Conservation (phyloP, 2,113 vertebrate species). For the Egretta garzetta region DNA sequence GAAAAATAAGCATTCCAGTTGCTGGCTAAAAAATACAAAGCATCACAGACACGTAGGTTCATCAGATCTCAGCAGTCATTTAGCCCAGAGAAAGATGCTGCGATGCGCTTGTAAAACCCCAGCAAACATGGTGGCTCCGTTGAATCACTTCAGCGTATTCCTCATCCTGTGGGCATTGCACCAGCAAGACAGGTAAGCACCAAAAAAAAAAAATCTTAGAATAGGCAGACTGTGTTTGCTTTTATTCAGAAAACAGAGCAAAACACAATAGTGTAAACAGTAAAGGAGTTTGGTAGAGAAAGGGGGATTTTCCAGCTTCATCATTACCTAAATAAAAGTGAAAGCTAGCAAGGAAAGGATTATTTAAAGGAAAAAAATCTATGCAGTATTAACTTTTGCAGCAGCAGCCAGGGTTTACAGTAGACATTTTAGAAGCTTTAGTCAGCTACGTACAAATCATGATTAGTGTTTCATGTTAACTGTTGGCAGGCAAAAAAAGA, state of each 20-base stretch:
- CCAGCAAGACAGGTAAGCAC: not conserved
- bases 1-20: not conserved
- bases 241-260: not conserved
- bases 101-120: not conserved
- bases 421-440: not conserved
- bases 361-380: not conserved
- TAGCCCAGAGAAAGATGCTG: not conserved
- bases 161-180: not conserved
- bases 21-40: not conserved
- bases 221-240: not conserved
- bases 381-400: not conserved
- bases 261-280: not conserved
- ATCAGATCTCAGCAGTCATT: not conserved
- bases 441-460: not conserved
- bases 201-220: not conserved
- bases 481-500: not conserved
- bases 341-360: not conserved
- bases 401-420: not conserved
- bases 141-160: not conserved
- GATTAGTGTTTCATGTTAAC: not conserved
- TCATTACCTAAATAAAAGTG: not conserved
- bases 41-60: not conserved
- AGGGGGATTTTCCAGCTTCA: not conserved
- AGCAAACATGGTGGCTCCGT: not conserved
- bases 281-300: not conserved